Evolutionary conservation across 2,113 vertebrate species (phyloP).

Genomic region (Scomber colias): DNA sequence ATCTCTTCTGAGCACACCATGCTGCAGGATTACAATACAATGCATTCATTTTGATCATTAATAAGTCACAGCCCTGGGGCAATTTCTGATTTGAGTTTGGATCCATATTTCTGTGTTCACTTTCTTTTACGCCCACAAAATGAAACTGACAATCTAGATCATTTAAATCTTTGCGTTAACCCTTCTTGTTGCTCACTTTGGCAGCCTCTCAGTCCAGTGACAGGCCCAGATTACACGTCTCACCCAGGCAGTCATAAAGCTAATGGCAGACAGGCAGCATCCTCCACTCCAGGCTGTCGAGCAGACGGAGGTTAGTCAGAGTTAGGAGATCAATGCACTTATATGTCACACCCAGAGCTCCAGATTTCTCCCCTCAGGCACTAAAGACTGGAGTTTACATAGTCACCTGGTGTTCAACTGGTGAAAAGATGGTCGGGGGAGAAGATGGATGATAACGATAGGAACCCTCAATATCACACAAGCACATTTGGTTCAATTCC

Average conservation of each 20-base stretch:
- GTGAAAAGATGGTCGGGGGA: conserved; percentile 16
- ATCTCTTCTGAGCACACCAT: conserved; percentile 33
- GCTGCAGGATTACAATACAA: conserved; percentile 46
- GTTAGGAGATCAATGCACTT: conserved; percentile 70
- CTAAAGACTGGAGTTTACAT: conserved; percentile 64
- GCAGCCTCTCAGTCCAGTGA: conserved; percentile 47
- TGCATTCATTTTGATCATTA: conserved; percentile 47
- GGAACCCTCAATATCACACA: conserved; percentile 48
- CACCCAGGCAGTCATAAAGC: conserved; percentile 64
- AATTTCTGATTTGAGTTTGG: conserved; percentile 41
- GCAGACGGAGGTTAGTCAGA: conserved; percentile 67
- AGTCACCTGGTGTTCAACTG: conserved; percentile 60
- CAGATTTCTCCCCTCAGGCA: conserved; percentile 62
- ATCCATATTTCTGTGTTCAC: conserved; percentile 34
- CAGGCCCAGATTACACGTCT: conserved; percentile 54
- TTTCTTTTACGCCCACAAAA: conserved; percentile 21
- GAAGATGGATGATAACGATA: conserved; percentile 43
- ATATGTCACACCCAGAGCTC: conserved; percentile 65
- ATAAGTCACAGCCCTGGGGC: conserved; percentile 46
- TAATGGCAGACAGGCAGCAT: conserved; percentile 65
- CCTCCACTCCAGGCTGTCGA: conserved; percentile 58
- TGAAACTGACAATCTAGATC: neutral
- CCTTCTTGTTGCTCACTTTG: conserved; percentile 33
- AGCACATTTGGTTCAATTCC: conserved; percentile 48
- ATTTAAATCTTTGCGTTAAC: conserved; percentile 38